These are phyloP conservation scores for Lycaena phlaeas DNA, from an alignment of 2,888 invertebrate genomes.

Conservation along the genomic window DNA sequence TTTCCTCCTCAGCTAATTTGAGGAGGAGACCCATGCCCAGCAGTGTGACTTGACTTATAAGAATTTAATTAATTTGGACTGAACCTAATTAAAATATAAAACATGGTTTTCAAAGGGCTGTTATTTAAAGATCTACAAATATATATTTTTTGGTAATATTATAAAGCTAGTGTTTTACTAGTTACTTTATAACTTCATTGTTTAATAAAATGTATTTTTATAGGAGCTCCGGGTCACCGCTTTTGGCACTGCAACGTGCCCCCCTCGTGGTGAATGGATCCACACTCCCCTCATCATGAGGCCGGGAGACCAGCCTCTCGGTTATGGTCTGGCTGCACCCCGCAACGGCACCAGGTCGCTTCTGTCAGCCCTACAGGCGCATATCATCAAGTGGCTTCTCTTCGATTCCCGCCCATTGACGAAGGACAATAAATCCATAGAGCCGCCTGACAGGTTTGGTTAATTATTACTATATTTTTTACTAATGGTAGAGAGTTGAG, in stretches of 20 bases:
- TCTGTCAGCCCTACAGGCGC: conserved; percentile 79
- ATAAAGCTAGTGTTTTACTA: too few species aligned
- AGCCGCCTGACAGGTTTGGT: conserved; percentile 67
- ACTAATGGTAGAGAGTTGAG: conserved; percentile 18
- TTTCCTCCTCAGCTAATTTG: too few species aligned
- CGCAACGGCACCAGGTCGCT: conserved; percentile 76
- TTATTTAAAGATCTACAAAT: too few species aligned
- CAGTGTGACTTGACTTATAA: too few species aligned
- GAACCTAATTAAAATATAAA: too few species aligned
- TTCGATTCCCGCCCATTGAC: conserved; percentile 69
- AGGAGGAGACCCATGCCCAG: too few species aligned
- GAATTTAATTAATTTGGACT: too few species aligned
- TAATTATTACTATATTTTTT: neutral
- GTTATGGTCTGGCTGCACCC: conserved; percentile 77
- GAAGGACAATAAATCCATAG: conserved; percentile 58
- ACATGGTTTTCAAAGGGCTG: too few species aligned
- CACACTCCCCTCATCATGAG: conserved; percentile 78
- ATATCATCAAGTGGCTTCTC: conserved; percentile 78
- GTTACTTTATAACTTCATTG: too few species aligned
- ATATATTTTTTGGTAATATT: too few species aligned
- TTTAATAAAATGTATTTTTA: too few species aligned
- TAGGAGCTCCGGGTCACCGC: conserved; percentile 76
- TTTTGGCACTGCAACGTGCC: conserved; percentile 78
- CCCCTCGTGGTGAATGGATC: conserved; percentile 82
- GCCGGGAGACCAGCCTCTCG: conserved; percentile 69